Conservation (phyloP, 2,797 vertebrate species). For the Galagoides demidoff region DNA sequence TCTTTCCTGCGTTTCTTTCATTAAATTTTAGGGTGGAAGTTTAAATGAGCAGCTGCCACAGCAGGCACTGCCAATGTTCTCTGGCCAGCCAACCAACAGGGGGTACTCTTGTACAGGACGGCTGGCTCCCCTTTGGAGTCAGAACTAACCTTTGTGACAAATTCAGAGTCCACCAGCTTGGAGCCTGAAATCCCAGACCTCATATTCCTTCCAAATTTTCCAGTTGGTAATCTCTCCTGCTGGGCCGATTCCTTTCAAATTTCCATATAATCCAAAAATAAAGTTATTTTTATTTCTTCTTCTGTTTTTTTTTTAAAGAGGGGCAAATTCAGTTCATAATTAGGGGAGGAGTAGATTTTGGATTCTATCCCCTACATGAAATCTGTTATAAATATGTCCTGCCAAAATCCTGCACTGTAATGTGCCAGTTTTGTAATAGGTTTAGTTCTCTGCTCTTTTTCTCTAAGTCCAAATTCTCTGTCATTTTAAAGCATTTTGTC, state of each 20-base stretch:
- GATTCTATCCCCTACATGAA: constrained; percentile 83
- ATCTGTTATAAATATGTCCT: constrained; percentile 87
- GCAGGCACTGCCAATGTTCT: constrained; percentile 66
- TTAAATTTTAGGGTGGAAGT: constrained; percentile 81
- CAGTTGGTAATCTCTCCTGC: constrained; percentile 67
- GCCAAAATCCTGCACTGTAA: constrained; percentile 87
- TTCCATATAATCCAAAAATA: constrained; percentile 74
- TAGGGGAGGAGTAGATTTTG: constrained; percentile 86
- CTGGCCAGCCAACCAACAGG: constrained; percentile 78
- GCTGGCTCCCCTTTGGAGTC: constrained; percentile 76
- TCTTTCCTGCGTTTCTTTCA: constrained; percentile 75
- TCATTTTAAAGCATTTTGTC: constrained; percentile 83
- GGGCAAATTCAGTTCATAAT: constrained; percentile 83
- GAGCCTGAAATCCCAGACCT: constrained; percentile 72
- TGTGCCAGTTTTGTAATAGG: constrained; percentile 87
- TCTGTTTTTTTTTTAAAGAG: not conserved
- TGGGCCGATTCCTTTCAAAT: constrained; percentile 26
- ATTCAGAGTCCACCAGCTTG: constrained; percentile 74
- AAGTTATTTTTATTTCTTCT: constrained; percentile 54
- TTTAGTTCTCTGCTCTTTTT: constrained; percentile 84
- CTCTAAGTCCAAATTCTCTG: constrained; percentile 79
- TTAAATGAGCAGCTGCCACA: constrained; percentile 87
- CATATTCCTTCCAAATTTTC: constrained; percentile 82
- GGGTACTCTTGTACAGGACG: constrained; percentile 79
- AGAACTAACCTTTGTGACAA: constrained; percentile 78